These are phyloP conservation scores for Barbus barbus DNA, from an alignment of 2,113 vertebrate species.

Conservation along the genomic window DNA sequence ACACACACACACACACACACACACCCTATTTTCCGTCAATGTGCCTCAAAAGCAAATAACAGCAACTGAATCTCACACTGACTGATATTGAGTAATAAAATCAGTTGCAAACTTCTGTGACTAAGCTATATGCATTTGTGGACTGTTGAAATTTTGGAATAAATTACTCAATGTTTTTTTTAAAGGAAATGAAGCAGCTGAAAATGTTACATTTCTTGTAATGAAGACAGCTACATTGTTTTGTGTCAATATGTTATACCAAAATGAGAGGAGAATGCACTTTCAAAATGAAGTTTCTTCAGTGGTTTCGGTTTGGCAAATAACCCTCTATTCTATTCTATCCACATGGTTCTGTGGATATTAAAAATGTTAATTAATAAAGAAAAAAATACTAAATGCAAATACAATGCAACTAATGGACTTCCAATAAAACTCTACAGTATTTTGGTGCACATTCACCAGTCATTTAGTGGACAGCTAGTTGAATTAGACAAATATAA, in stretches of 20 bases:
- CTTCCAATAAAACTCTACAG: neutral
- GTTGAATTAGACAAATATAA: neutral
- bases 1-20: neutral
- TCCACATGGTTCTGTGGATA: too few relatives aligned
- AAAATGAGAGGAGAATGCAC: too few relatives aligned
- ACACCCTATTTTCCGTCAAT: neutral
- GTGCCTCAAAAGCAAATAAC: conserved; percentile 1
- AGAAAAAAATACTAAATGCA: neutral
- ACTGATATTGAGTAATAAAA: neutral
- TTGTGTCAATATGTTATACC: neutral
- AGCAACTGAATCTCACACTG: neutral
- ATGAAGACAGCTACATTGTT: neutral
- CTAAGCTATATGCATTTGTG: neutral
- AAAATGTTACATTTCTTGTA: neutral
- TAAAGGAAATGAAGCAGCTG: neutral
- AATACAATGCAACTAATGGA: neutral
- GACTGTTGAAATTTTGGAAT: conserved; percentile 5
- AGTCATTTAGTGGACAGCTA: neutral
- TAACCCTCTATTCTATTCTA: too few relatives aligned
- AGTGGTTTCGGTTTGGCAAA: too few relatives aligned
- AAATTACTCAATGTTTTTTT: neutral
- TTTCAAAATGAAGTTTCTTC: neutral
- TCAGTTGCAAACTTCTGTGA: neutral
- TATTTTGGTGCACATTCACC: neutral
- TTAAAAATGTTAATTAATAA: neutral